Conservation (phyloP, 2,113 vertebrate species). For the Bubo bubo region DNA sequence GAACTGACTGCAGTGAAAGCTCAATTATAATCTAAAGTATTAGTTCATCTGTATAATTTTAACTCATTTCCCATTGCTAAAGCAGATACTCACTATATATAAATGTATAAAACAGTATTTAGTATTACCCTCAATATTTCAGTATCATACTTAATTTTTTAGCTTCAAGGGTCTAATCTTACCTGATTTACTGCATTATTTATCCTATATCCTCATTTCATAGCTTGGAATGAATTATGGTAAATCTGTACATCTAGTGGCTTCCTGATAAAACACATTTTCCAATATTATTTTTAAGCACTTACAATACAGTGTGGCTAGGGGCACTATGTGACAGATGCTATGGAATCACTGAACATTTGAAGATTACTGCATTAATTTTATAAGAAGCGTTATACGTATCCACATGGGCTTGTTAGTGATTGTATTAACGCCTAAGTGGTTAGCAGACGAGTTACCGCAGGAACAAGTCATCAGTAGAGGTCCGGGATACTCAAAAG, state of each 20-base stretch:
- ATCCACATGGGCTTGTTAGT: neutral
- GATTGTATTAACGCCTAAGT: neutral
- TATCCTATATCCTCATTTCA: neutral
- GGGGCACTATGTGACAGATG: neutral
- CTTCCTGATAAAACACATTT: neutral
- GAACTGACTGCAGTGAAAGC: neutral
- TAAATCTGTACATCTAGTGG: neutral
- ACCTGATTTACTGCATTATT: neutral
- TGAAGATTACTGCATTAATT: neutral
- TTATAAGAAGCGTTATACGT: neutral
- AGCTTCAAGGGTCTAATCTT: neutral
- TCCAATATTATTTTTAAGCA: constrained; percentile 25
- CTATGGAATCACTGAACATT: neutral
- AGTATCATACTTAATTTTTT: neutral
- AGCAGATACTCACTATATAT: neutral
- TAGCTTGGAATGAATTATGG: neutral
- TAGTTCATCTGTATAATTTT: neutral
- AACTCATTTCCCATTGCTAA: neutral
- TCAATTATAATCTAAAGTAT: neutral
- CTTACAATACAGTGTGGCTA: neutral
- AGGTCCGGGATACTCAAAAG: neutral
- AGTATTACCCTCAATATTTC: neutral
- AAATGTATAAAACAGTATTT: neutral
- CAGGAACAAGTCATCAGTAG: neutral
- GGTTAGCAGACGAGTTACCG: neutral